Conservation (phyloP, 1,140 invertebrate species). For the Elysia chlorotica region DNA sequence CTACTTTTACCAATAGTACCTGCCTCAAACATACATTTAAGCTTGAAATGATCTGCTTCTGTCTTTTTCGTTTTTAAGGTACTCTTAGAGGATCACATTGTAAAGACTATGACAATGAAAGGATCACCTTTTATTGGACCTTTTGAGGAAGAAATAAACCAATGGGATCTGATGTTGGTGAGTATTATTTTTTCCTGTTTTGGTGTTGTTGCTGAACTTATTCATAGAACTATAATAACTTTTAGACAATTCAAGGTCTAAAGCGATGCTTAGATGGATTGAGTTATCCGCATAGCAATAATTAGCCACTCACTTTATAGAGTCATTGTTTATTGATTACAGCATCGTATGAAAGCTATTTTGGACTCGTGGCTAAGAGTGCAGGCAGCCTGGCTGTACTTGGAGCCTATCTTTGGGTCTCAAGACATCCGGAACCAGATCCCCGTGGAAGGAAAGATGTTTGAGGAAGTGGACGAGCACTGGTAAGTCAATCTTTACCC, state of each 20-base stretch:
- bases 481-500: too few relatives aligned
- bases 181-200: slow-evolving; percentile 9
- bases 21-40: too few relatives aligned
- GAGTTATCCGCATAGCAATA: too few relatives aligned
- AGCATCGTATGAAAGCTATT: slow-evolving; percentile 64
- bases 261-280: too few relatives aligned
- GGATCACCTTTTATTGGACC: slow-evolving; percentile 62
- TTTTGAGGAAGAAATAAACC: slow-evolving; percentile 67
- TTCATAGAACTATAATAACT: too few relatives aligned
- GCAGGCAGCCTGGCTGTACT: slow-evolving; percentile 66
- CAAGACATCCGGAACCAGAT: slow-evolving; percentile 62
- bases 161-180: slow-evolving; percentile 59
- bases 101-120: slow-evolving; percentile 63
- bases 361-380: slow-evolving; percentile 63
- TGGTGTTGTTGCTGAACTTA: not conserved
- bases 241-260: too few relatives aligned
- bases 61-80: too few relatives aligned
- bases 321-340: slow-evolving; percentile 12
- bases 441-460: slow-evolving; percentile 61
- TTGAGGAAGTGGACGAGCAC: slow-evolving; percentile 60
- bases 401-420: slow-evolving; percentile 63
- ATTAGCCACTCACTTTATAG: too few relatives aligned
- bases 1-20: too few relatives aligned
- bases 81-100: slow-evolving; percentile 62
- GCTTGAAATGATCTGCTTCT: too few relatives aligned